These are phyloP conservation scores for Heterotis niloticus DNA, from an alignment of 2,113 vertebrate genomes.

Conservation along the genomic window DNA sequence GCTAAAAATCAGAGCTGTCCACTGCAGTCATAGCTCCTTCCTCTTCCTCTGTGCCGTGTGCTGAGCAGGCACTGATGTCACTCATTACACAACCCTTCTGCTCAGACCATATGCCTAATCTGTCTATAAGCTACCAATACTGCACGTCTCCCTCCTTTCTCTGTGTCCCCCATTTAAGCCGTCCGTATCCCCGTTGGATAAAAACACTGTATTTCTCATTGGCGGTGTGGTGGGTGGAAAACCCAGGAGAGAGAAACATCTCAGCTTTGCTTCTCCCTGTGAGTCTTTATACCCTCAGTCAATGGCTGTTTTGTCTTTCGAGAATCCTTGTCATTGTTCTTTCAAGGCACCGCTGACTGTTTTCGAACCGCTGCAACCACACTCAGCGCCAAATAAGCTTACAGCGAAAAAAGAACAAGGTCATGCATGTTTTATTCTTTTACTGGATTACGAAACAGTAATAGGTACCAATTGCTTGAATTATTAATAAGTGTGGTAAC, in stretches of 20 bases:
- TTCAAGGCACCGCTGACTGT: neutral
- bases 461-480: too few species aligned
- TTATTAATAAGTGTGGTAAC: too few species aligned
- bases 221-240: neutral
- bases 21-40: too few species aligned
- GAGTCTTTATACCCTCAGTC: neutral
- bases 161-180: neutral
- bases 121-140: neutral
- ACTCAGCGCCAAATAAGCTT: too few species aligned
- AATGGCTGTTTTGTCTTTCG: neutral
- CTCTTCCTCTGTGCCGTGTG: neutral
- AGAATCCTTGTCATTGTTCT: constrained; percentile 12
- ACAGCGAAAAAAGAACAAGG: neutral
- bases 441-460: too few species aligned
- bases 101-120: constrained; percentile 13
- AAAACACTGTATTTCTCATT: neutral
- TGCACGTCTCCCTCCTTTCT: neutral
- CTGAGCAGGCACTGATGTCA: neutral
- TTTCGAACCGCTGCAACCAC: neutral
- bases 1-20: too few species aligned
- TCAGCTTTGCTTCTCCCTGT: neutral
- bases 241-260: too few species aligned
- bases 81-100: neutral
- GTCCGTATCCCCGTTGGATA: neutral
- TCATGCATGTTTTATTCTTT: neutral